phyloP scores from a whole-genome alignment of 2,888 invertebrate species.

The Danaus chrysippus region DNA sequence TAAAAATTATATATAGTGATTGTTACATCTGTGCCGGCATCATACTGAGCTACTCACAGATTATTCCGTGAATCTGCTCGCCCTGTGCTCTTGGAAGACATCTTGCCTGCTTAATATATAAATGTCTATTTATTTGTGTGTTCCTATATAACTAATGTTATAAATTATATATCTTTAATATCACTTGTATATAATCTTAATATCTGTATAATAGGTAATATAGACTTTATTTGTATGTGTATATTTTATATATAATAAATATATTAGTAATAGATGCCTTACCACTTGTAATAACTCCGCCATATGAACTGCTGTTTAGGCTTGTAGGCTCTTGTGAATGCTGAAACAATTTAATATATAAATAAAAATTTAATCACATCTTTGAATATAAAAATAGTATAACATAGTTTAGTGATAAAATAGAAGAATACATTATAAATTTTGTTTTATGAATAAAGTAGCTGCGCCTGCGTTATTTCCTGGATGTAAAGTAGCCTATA shows the following conservation, averaged over 20 bases:
- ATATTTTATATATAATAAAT: background rate
- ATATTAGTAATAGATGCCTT: constrained; percentile 34
- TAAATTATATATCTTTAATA: too few species aligned
- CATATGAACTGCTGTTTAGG: constrained; percentile 60
- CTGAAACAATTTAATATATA: constrained; percentile 46
- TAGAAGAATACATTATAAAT: too few species aligned
- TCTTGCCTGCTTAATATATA: constrained; percentile 5
- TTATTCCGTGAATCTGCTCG: background rate
- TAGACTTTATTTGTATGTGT: background rate
- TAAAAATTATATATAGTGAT: too few species aligned
- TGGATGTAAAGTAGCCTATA: too few species aligned
- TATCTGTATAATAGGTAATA: too few species aligned
- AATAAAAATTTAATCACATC: background rate
- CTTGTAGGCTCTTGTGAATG: constrained; percentile 68
- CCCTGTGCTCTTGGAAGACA: constrained; percentile 1
- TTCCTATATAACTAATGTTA: background rate
- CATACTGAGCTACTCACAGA: background rate
- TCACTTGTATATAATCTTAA: too few species aligned
- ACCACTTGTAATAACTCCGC: constrained; percentile 65
- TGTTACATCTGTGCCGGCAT: background rate
- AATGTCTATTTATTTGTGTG: background rate
- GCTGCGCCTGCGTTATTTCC: too few species aligned
- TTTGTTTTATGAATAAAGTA: too few species aligned
- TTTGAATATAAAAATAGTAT: background rate
- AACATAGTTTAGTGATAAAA: too few species aligned